Base-by-base conservation (phyloP, 1,140 invertebrate genomes). In the Bombus ignitus region DNA sequence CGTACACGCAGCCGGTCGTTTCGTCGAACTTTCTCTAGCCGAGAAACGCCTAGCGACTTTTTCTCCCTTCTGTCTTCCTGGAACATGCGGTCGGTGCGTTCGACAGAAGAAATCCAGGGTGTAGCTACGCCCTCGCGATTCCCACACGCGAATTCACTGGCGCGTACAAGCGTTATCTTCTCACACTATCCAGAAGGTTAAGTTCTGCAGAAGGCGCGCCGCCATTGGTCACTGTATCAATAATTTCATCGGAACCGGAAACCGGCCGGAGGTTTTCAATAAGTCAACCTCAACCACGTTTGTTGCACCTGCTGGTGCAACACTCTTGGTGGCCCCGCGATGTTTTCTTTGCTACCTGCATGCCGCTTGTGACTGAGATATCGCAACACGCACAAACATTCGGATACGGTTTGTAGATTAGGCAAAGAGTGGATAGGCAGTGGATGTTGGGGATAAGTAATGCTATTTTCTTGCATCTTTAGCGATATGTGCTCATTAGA, bases 171-270 rank as follows among this genome's bases (percentile, higher is more conserved):
- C 85, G 57, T 87, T 90, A 90, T 87, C 89, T 84, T 44, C 37
- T 4, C 65, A 44, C 73, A 68, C 39, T 84, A 87, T 90, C 76
- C 81, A 37, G n/a, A 8, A 53, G 59, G 66, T 68, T 83, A 53
- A 22, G 59, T 39, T 82, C 62, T 68, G 68, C 71, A 78, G 81
- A 59, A 83, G 66, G 78, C 65, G 71, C 12, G 39, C 57, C 42
- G 65, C 39, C 74, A 37, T 39, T 57, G 62, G 42, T 53, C 47
- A 83, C 80, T 53, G 70, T 59, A 87, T 81, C 71, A 47, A 72
- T 68, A 88, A 89, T 89, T 74, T 66, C 84, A 89, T 90, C 89
- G 68, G 28, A 65, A 28, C 77, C 68, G 85, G 68, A 90, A 89
- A 83, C 84, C 53, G 68, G 12, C 10, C 13, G n/a, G 39, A n/a